These are phyloP conservation scores for Hippopotamyrus pictus DNA, from an alignment of 2,797 vertebrate genomes.

Conservation along the genomic window DNA sequence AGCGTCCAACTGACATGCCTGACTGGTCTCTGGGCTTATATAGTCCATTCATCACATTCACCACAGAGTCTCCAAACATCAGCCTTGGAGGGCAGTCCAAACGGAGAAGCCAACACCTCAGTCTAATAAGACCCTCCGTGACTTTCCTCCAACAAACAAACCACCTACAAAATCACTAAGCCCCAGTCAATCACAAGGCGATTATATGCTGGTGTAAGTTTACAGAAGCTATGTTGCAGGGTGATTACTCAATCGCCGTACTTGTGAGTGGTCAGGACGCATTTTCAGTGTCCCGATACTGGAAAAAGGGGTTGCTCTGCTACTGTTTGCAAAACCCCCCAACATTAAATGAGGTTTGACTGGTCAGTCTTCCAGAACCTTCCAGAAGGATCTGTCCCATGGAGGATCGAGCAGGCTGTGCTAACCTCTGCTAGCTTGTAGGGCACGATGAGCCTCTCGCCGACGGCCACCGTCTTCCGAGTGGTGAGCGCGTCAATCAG, in stretches of 20 bases:
- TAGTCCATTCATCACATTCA: background rate
- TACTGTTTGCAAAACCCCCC: background rate
- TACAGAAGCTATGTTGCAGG: background rate
- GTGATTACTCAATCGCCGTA: background rate
- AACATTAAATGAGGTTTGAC: background rate
- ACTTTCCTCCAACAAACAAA: background rate
- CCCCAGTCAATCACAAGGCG: background rate
- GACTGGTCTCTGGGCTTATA: background rate
- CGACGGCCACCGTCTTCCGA: slow-evolving; percentile 90
- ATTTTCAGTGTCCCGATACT: background rate
- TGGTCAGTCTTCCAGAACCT: background rate
- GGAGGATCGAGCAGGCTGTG: background rate
- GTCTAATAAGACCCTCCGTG: background rate
- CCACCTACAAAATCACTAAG: background rate
- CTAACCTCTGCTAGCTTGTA: slow-evolving; percentile 88
- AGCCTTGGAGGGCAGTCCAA: background rate
- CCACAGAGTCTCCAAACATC: background rate
- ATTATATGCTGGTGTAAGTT: background rate
- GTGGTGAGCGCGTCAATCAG: slow-evolving; percentile 92
- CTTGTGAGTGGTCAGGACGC: background rate
- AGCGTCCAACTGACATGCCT: background rate
- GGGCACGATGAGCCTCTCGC: slow-evolving; percentile 90
- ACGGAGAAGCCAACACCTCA: background rate
- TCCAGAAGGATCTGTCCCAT: background rate
- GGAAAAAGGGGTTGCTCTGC: background rate